Percentiles rank a stretch among this genome's conserved stretches.
Conservation (phyloP, 2,113 vertebrate genomes). For the Pseudorectes ferrugineus region DNA sequence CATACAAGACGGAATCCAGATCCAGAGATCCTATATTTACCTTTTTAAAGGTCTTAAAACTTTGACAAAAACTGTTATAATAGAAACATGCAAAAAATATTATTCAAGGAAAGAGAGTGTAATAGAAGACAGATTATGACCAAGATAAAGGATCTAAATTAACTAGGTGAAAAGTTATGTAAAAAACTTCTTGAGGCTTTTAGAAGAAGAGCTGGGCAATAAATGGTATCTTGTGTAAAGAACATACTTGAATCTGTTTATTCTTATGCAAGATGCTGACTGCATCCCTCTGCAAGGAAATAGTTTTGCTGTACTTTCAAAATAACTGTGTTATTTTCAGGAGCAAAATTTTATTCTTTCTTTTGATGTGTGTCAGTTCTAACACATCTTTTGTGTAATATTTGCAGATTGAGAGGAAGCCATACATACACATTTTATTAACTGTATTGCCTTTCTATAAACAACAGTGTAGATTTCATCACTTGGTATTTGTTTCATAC, state of each 20-base stretch:
- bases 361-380: not conserved
- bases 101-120: not conserved
- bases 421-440: not conserved
- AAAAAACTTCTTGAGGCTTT: not conserved
- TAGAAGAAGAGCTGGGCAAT: not conserved
- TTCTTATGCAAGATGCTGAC: not conserved
- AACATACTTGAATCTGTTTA: not conserved
- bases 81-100: not conserved
- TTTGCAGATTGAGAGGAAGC: not conserved
- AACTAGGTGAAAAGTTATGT: not conserved
- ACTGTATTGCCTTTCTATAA: not conserved
- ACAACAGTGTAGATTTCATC: not conserved
- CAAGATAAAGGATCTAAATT: not conserved
- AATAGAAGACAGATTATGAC: not conserved
- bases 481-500: not conserved
- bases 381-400: not conserved
- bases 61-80: not conserved
- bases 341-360: not conserved
- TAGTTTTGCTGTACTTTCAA: not conserved
- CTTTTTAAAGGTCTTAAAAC: not conserved
- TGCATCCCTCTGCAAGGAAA: not conserved
- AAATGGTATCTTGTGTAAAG: not conserved
- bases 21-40: not conserved
- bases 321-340: not conserved
- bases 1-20: not conserved